Base-by-base conservation (phyloP, 2,888 invertebrate species). In the Idaea dimidiata region DNA sequence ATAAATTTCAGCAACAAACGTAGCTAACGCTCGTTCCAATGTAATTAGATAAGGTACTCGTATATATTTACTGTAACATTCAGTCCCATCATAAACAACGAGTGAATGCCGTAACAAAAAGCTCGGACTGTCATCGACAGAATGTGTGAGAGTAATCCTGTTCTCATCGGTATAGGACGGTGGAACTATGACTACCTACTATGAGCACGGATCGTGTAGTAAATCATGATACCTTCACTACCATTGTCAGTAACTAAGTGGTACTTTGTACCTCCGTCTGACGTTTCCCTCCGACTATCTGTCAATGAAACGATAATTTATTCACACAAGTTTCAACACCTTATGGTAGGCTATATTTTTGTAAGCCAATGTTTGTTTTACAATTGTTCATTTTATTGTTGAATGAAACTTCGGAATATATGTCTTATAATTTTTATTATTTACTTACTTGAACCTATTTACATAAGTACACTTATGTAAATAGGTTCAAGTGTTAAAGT, bases 131-230 rank as follows among this genome's bases (percentile, higher is more conserved):
- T 87, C 85, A 82, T 79, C 82, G 74, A 76, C 72, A 74, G 74
- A 79, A 79, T 79, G 78, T 81, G 81, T 81, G 79, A 77, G 84
- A 83, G 82, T 84, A 86, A 89, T 88, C 81, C 83, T 68, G 80
- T 87, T 88, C 87, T 84, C 86, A 86, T 76, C 75, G 78, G 24
- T 24, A 80, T 75, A 74, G 76, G 80, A 78, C 73, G 74, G 76
- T 73, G 73, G 72, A 75, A 71, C 79, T 78, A n/a, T n/a, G n/a
- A n/a, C n/a, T n/a, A n/a, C n/a, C n/a, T n/a, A n/a, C n/a, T n/a
- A 78, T 78, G 76, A 75, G 79, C 78, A 71, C 78, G 88, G 90
- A 89, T 90, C 89, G 88, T 80, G 80, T 76, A 83, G 81, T 91
- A 90, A 89, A 89, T 89, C 90, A 87, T 86, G 43, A 43, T 43